Evolutionary conservation across 2,797 vertebrate species (phyloP).

Genomic region (Gymnoscopelus braueri): DNA sequence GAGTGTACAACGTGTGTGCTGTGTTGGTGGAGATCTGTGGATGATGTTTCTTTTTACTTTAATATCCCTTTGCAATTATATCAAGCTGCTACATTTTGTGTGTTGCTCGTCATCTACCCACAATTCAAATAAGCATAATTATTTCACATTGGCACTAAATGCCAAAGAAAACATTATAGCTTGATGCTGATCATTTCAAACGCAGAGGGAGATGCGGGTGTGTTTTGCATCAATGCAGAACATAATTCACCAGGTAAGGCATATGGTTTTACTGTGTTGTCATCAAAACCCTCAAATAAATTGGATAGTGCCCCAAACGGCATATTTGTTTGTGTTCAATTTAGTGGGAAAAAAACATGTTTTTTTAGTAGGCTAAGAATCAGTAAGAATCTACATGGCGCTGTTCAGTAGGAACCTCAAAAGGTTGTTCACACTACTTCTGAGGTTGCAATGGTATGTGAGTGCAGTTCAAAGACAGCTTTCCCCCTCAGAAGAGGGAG

Average conservation of each 20-base stretch:
- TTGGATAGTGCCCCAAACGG: background rate
- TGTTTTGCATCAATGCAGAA: constrained; percentile 25
- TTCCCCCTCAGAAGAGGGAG: constrained; percentile 55
- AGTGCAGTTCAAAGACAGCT: constrained; percentile 41
- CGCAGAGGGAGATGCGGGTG: constrained; percentile 24
- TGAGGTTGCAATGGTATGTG: constrained; percentile 31
- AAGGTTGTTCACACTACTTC: constrained; percentile 26
- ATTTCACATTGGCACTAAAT: constrained; percentile 9
- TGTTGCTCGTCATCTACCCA: background rate
- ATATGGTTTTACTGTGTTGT: constrained; percentile 16
- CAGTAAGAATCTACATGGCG: constrained; percentile 31
- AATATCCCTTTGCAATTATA: too few species aligned
- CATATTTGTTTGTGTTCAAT: background rate
- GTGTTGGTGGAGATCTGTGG: too few species aligned
- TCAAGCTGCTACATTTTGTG: background rate
- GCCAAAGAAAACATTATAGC: background rate
- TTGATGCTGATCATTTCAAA: constrained; percentile 6
- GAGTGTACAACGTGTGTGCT: too few species aligned
- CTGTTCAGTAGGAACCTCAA: constrained; percentile 39
- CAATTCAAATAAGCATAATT: constrained; percentile 4
- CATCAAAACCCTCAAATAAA: constrained; percentile 21
- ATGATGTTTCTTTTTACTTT: too few species aligned
- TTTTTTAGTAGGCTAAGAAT: too few species aligned
- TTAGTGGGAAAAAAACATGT: too few species aligned
- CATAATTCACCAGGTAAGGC: constrained; percentile 22